Conservation (phyloP, 35 echinoderm and acorn worm species). For the Ophioderma brevispina region DNA sequence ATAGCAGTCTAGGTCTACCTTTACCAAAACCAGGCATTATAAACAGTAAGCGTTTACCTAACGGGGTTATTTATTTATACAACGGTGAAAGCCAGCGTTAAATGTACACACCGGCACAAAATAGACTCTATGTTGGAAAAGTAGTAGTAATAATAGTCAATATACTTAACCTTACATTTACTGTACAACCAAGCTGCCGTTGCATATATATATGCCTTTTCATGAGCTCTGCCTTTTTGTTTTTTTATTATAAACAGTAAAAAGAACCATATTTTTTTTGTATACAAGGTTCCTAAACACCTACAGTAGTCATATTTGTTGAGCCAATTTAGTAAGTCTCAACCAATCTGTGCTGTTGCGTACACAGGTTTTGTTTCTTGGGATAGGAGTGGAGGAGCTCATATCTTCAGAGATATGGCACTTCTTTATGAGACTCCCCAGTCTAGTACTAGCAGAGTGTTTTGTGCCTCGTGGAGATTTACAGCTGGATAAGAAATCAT, state of each 20-base stretch:
- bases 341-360: no score
- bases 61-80: background rate
- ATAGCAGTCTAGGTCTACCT: no score
- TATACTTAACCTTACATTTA: conserved; percentile 1
- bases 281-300: background rate
- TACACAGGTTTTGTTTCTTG: no score
- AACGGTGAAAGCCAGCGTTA: background rate
- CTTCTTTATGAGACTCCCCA: no score
- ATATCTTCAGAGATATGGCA: no score
- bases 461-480: no score
- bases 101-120: conserved; percentile 9
- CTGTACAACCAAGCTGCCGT: background rate
- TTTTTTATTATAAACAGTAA: background rate
- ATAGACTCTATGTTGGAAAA: conserved; percentile 14
- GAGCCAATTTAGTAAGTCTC: no score
- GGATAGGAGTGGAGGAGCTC: no score
- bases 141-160: background rate
- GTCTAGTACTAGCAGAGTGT: no score
- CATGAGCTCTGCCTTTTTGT: background rate
- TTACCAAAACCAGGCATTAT: background rate
- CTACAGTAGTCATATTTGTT: no score
- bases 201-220: background rate
- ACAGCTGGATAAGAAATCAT: no score
- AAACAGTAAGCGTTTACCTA: background rate
- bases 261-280: background rate